Evolutionary conservation across 2,888 invertebrate genomes (phyloP), one percentile per base, ranked within the genome.

Genomic region (Drosophila gaucha): DNA sequence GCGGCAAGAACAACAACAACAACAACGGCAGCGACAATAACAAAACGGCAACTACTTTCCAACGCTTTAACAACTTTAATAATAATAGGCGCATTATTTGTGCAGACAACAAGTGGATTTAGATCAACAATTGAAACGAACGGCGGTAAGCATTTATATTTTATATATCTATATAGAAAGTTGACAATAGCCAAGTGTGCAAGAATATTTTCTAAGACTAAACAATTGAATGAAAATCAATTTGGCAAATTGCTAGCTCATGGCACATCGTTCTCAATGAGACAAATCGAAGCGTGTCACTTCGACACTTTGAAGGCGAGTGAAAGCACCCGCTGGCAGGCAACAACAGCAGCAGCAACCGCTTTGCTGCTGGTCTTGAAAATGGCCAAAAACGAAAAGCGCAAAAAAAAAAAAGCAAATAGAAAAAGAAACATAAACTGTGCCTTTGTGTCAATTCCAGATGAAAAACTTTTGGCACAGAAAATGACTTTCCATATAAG

Each of bases 91-190:
- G 80, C 82, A 79, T 84, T 88, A 73, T 80, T 86, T 75, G 80
- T 78, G 74, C 80, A 85, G 75, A 82, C 87, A 77, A 80, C 90
- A 82, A 79, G 82, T 80, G 90, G 90, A 90, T 90, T 90, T 86
- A 90, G 86, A 80, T 74, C 84, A 77, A 68, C 86, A 73, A 78
- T 77, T 73, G 84, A 89, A 77, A 50, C 80, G 76, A 80, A 79
- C 59, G 82, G 74, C 74, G 89, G 89, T 90, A 86, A 90, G 90
- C 86, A 73, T 68, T 67, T n/a, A 54, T 38, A 18, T n/a, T 31
- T 14, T 14, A 35, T 14, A 31, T 14, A 28, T 30, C 6, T 10
- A 14, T 28, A 33, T 59, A 72, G 80, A 83, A 74, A 75, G 82
- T 66, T 64, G 51, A 6, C 28, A 22, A 22, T 44, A 33, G 39